phyloP scores from a whole-genome alignment of 2,113 vertebrate genomes.

The Poicephalus meyeri region DNA sequence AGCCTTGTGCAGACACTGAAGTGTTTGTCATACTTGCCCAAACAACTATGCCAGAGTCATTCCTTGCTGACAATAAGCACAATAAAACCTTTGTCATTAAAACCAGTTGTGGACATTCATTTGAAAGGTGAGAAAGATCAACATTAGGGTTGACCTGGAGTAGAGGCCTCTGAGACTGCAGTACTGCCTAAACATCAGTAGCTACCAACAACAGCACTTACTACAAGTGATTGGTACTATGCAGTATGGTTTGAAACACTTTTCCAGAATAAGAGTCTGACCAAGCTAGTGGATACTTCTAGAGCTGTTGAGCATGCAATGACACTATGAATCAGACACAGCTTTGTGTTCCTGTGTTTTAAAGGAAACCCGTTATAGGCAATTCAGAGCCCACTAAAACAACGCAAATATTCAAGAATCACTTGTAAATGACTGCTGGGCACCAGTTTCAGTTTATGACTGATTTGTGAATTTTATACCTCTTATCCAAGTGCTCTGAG shows the following conservation, averaged over 20 bases:
- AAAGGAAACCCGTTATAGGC: neutral
- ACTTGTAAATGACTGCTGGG: neutral
- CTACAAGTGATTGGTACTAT: rapidly evolving
- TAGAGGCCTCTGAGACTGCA: neutral
- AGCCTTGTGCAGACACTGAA: neutral
- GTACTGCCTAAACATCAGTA: neutral
- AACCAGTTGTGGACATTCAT: neutral
- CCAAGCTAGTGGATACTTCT: neutral
- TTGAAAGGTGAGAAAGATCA: neutral
- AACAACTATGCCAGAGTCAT: neutral
- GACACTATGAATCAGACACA: rapidly evolving
- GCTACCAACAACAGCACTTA: neutral
- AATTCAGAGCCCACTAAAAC: neutral
- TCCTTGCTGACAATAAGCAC: neutral
- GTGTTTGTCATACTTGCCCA: neutral
- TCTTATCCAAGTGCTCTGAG: neutral
- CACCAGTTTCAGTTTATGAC: neutral
- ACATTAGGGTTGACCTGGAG: neutral
- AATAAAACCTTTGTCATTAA: neutral
- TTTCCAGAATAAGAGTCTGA: neutral
- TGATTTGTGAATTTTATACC: neutral
- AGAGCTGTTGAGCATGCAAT: neutral
- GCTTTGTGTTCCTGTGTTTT: neutral
- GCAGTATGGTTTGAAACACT: rapidly evolving
- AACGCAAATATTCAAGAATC: neutral